Evolutionary conservation across 2,113 vertebrate genomes (phyloP), one percentile per base, ranked within the genome.

Genomic region (Antennarius striatus): DNA sequence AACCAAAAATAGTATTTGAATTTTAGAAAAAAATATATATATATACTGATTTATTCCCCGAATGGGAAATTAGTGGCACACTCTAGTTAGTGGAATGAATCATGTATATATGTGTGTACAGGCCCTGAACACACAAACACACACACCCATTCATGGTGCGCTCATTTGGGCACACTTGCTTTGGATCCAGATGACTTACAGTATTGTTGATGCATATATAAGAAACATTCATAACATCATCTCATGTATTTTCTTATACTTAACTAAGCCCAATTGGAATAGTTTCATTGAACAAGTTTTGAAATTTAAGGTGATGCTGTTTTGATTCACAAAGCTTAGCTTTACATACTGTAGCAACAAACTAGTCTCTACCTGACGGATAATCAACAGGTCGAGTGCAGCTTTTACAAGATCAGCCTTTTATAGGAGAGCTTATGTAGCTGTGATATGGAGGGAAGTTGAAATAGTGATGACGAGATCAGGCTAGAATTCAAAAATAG

Each of bases 321-420:
- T 36, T 36, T 36, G 32, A 7, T 36, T 36, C 32, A 36, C 32
- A 36, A 36, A 36, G 32, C 32, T 36, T 7, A 36, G 7, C 3
- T 36, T 43, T 43, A 43, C 32, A 51, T 7, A n/a, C n/a, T n/a
- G n/a, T n/a, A 56, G 51, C 50, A 51, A 66, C 62, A 30, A 28
- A 51, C 62, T 42, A 36, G 55, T 73, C 56, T 73, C 45, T 72
- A 52, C 64, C 29, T 55, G 54, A 36, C 7, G 32, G 32, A 36
- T 4, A 73, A 63, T 16, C 36, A 59, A 58, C 22, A 64, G 30
- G 52, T 71, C 54, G 60, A 51, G 14, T 2, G 58, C 42, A 60
- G 45, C 30, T 39, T 56, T 36, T 36, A 36, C 32, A 36, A 36
- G 32, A 5, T 36, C 32, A 36, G 32, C 7, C 32, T 7, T 36